phyloP scores from a whole-genome alignment of 2,888 invertebrate genomes.

The Eupithecia exiguata region DNA sequence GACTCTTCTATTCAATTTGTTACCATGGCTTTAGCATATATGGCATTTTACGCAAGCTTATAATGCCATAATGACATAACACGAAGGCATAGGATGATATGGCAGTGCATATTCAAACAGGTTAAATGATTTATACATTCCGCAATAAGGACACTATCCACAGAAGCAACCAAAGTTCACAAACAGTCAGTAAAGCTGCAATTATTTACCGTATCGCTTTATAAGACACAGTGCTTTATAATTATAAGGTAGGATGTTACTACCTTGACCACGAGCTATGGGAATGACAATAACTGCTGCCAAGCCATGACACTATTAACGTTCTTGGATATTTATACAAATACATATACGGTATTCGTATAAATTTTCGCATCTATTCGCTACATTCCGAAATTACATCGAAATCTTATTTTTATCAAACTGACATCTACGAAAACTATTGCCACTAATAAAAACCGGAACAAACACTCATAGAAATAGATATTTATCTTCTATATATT shows the following conservation, averaged over 20 bases:
- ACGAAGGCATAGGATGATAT: slow-evolving; percentile 48
- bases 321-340: slow-evolving; percentile 49
- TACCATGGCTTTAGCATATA: background rate
- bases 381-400: slow-evolving; percentile 41
- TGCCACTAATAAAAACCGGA: background rate
- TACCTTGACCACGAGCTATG: slow-evolving; percentile 73
- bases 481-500: background rate
- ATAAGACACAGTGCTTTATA: slow-evolving; percentile 12
- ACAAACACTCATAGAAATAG: background rate
- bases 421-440: no score
- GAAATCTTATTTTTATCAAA: slow-evolving; percentile 12
- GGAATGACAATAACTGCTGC: slow-evolving; percentile 56
- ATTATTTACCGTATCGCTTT: background rate
- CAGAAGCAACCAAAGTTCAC: background rate
- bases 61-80: slow-evolving; percentile 57
- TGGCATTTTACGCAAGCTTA: background rate
- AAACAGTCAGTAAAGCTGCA: background rate
- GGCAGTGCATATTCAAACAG: slow-evolving; percentile 55
- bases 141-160: slow-evolving; percentile 8
- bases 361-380: slow-evolving; percentile 41
- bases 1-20: slow-evolving; percentile 1
- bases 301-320: slow-evolving; percentile 73
- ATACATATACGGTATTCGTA: slow-evolving; percentile 22
- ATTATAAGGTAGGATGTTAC: slow-evolving; percentile 58
- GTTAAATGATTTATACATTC: slow-evolving; percentile 40